Base-by-base conservation (phyloP, 37 sponge, comb jelly and placozoan species). In the Petrosia ficiformis region DNA sequence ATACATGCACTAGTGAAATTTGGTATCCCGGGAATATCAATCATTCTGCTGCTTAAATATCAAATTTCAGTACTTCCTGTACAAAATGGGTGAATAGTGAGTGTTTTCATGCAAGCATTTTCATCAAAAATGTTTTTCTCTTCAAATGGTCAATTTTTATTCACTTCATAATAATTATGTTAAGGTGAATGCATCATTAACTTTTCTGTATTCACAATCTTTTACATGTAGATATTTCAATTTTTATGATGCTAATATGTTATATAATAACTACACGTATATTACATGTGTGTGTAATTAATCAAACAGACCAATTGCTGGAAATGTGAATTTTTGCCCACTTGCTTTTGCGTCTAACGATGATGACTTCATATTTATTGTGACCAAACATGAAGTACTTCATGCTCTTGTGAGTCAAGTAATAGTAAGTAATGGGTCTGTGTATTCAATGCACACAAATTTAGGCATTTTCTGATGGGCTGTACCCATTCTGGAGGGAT, bases 241-340 rank as follows among this genome's bases (percentile, higher is more conserved):
- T 8, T 26, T 44, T 31, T 24, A 44, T 3, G 24, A 44, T 72
- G 52, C n/a, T n/a, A n/a, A n/a, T n/a, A n/a, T n/a, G n/a, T n/a
- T n/a, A n/a, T n/a, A n/a, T n/a, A n/a, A n/a, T n/a, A n/a, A n/a
- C n/a, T n/a, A n/a, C n/a, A n/a, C n/a, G n/a, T n/a, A n/a, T n/a
- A n/a, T n/a, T n/a, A n/a, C n/a, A n/a, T n/a, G n/a, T n/a, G n/a
- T n/a, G n/a, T n/a, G n/a, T n/a, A n/a, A n/a, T n/a, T n/a, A n/a
- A n/a, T n/a, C n/a, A n/a, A n/a, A 63, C 76, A 85, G 93, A 57
- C 95, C 95, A 2, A 77, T 94, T 4, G 94, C 84, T 67, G 95
- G 92, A 1, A 40, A 34, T 33, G 68, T 87, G 65, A 94, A 94
- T 73, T 79, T 94, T 80, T 94, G 95, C 71, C 91, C 95, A 19